Conservation (phyloP, 2,888 invertebrate species). For the Drosophila antonietae region DNA sequence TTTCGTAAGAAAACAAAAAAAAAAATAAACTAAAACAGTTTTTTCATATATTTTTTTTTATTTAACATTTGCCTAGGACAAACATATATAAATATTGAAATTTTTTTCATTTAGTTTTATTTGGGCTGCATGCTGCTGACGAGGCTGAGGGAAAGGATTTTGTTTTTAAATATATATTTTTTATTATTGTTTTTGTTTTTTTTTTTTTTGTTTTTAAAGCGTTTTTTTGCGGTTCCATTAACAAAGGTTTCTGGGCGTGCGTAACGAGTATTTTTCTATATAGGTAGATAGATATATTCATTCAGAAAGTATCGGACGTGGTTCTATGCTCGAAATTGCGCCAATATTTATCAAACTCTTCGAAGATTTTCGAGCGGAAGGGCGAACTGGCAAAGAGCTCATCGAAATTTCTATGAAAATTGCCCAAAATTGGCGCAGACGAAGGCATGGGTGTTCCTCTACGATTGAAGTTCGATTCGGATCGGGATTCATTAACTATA, state of each 20-base stretch:
- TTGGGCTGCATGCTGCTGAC: conserved; percentile 65
- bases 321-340: conserved; percentile 72
- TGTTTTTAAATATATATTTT: not conserved
- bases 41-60: conserved; percentile 15
- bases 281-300: not conserved
- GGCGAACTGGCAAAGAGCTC: conserved; percentile 80
- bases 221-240: conserved; percentile 52
- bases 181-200: conserved; percentile 1
- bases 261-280: conserved; percentile 3
- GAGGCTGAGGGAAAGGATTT: conserved; percentile 11
- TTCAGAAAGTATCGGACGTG: conserved; percentile 50
- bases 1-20: conserved; percentile 11
- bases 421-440: conserved; percentile 52
- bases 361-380: conserved; percentile 75
- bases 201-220: conserved; percentile 39
- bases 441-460: conserved; percentile 27
- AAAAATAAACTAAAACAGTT: conserved; percentile 34
- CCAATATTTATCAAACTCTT: conserved; percentile 82
- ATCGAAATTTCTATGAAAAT: conserved; percentile 68
- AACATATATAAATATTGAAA: conserved; percentile 42
- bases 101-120: conserved; percentile 42
- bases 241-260: conserved; percentile 51
- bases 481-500: conserved; percentile 36
- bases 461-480: conserved; percentile 28
- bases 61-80: conserved; percentile 28